A percentile compares a stretch with the other conserved stretches of the same genome.
These are phyloP conservation scores for Scaptomyza montana DNA, from an alignment of 1,140 invertebrate genomes.

Conservation along the genomic window DNA sequence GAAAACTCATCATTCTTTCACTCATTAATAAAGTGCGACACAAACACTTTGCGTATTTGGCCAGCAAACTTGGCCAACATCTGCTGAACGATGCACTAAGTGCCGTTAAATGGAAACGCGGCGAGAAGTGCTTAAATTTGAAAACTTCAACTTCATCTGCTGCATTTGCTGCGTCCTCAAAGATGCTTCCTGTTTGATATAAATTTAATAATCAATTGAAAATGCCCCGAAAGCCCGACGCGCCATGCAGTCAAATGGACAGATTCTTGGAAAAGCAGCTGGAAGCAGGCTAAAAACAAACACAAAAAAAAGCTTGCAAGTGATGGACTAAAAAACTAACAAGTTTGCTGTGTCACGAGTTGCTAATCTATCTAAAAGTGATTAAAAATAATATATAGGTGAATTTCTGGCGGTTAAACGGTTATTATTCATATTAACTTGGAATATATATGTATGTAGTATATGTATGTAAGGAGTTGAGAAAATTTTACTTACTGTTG, in stretches of 20 bases:
- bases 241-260: slow-evolving; percentile 50
- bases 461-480: too few species aligned
- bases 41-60: slow-evolving; percentile 54
- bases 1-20: slow-evolving; percentile 19
- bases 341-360: slow-evolving; percentile 10
- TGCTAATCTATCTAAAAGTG: slow-evolving; percentile 15
- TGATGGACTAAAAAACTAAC: slow-evolving; percentile 1
- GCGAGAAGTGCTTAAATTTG: slow-evolving; percentile 6
- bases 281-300: slow-evolving; percentile 56
- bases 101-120: slow-evolving; percentile 74
- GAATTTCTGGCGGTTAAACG: too few species aligned
- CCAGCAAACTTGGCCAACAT: slow-evolving; percentile 18
- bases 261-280: slow-evolving; percentile 78
- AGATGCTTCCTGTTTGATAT: slow-evolving; percentile 82
- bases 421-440: too few species aligned
- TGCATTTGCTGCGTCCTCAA: slow-evolving; percentile 49
- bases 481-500: too few species aligned
- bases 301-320: slow-evolving; percentile 10
- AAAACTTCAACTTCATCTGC: slow-evolving; percentile 20
- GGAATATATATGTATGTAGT: too few species aligned
- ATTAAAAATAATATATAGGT: background rate
- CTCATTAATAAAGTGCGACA: slow-evolving; percentile 47
- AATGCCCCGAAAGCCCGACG: slow-evolving; percentile 72
- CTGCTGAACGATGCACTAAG: slow-evolving; percentile 28
- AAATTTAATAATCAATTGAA: slow-evolving; percentile 81